Evolutionary conservation across 2,888 invertebrate species (phyloP), one percentile per base, ranked within the genome.

Genomic region (Ophion ventricosus): DNA sequence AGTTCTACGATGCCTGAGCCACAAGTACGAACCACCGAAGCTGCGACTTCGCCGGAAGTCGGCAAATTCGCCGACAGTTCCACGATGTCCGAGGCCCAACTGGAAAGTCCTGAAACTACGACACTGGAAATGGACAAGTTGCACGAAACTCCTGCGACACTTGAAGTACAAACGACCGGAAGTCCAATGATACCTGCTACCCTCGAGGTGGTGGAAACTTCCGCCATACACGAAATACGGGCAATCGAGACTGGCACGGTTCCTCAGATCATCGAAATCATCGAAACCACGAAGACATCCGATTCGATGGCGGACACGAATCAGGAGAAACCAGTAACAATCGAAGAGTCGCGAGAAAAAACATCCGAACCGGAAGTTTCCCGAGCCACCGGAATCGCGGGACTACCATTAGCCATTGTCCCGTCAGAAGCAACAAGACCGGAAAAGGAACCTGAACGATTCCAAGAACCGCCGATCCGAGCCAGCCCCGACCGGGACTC

Each of bases 401-500:
- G 29, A 23, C 17, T 26, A 23, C 23, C 26, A 49, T 20, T 35
- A 17, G 17, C 35, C 11, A 78, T 59, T 7, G 66, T 79, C 74
- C 23, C 29, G 17, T 54, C 54, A 56, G 23, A 76, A 43, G 49
- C 73, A 2, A 25, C 8, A 4, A 54, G 49, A 56, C 14, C n/a
- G 49, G 66, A 63, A 69, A 75, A 74, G 81, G 73, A 88, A 85
- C 64, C 25, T 74, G 85, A 3, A 3, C 40, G n/a, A 23, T 43
- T 25, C 49, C 11, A 70, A n/a, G 73, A 82, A 74, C n/a, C 43
- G 2, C 11, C 67, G 10, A 75, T 64, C 54, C 64, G 67, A 35
- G 63, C 54, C 17, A 63, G 80, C 7, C 87, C 89, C 0, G 91
- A 91, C 1, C 88, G 85, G 57, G 90, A 89, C 40, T 89, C 88